Percentiles rank a stretch among this genome's conserved stretches.
Evolutionary conservation across 2,797 vertebrate genomes (phyloP).

Genomic region (Parauchenoglanis punctatus): DNA sequence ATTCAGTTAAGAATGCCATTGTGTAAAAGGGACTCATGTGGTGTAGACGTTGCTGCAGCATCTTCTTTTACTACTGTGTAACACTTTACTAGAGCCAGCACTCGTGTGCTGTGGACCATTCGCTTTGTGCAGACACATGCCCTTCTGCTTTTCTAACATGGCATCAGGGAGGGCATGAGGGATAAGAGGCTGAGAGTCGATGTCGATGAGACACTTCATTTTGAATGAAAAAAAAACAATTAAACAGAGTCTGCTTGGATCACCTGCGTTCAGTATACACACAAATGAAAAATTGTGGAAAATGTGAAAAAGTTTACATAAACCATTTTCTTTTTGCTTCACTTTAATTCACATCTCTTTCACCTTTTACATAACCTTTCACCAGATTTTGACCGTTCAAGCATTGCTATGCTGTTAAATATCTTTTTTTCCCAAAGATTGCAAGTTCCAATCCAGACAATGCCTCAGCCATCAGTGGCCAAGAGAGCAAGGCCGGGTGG

Average conservation of each 20-base stretch:
- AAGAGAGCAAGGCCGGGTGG: neutral
- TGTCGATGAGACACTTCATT: neutral
- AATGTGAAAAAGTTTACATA: neutral
- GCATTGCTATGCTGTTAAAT: neutral
- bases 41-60: neutral
- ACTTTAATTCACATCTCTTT: neutral
- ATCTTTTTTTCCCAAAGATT: neutral
- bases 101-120: neutral
- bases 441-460: too few relatives aligned
- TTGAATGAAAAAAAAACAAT: neutral
- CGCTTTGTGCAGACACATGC: too few relatives aligned
- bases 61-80: neutral
- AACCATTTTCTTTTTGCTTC: neutral
- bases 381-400: too few relatives aligned
- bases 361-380: neutral
- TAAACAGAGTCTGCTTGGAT: neutral
- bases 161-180: too few relatives aligned
- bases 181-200: neutral
- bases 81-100: neutral
- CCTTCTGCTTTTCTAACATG: neutral
- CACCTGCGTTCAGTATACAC: neutral
- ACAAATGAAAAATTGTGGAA: too few relatives aligned
- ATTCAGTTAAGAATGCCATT: neutral
- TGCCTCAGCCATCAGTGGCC: too few relatives aligned
- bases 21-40: neutral